phyloP scores from a whole-genome alignment of 2,113 vertebrate species.

The Eidolon helvum region DNA sequence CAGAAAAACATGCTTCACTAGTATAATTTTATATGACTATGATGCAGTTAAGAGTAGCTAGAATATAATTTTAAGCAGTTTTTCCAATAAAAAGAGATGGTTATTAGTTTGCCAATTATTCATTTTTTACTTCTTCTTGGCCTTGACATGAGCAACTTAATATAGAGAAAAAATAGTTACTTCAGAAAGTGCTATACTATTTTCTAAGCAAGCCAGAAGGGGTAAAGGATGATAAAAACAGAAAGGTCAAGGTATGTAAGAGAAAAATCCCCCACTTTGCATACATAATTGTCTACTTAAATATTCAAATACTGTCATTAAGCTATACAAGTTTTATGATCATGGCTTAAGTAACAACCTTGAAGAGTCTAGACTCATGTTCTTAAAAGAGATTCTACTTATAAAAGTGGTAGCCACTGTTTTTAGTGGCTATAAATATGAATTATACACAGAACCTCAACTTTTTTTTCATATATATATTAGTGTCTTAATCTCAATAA shows the following conservation, averaged over 20 bases:
- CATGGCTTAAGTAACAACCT: background rate
- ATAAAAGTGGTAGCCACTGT: conserved; percentile 10
- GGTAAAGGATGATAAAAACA: background rate
- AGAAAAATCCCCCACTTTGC: conserved; percentile 24
- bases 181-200: background rate
- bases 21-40: background rate
- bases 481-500: background rate
- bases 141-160: background rate
- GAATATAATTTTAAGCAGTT: background rate
- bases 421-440: background rate
- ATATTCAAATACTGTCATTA: conserved; percentile 24
- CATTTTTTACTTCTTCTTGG: background rate
- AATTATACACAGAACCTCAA: background rate
- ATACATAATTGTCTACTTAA: background rate
- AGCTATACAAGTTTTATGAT: conserved; percentile 51
- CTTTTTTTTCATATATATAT: background rate
- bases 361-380: background rate
- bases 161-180: background rate
- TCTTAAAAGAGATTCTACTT: conserved; percentile 43
- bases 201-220: background rate
- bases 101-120: background rate
- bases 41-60: background rate
- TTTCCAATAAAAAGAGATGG: background rate
- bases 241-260: background rate
- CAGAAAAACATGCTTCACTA: background rate